A percentile compares a stretch with the other conserved stretches of the same genome.
Conservation (phyloP, 2,797 vertebrate genomes). For the Microchirus variegatus region DNA sequence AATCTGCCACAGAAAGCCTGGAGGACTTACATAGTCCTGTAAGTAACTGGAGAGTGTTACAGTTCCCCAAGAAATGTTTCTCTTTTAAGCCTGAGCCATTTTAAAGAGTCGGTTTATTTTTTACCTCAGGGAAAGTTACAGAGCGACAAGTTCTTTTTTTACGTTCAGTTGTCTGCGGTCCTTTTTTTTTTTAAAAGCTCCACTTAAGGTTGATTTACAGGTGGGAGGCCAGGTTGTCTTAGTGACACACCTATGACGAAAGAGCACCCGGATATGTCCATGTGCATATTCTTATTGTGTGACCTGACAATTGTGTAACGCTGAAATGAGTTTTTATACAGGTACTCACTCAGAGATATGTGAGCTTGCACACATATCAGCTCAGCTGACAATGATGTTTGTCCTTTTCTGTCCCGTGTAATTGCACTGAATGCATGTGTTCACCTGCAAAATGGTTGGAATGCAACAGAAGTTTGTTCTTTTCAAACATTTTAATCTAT, state of each 20-base stretch:
- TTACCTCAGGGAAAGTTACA: conserved; percentile 50
- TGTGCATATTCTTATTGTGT: neutral
- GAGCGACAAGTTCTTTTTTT: neutral
- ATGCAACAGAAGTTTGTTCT: neutral
- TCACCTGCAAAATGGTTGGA: neutral
- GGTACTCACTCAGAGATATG: no score
- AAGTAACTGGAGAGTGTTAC: neutral
- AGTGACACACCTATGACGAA: neutral
- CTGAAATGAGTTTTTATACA: neutral
- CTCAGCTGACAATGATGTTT: neutral
- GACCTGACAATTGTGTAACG: neutral
- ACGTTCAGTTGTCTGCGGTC: neutral
- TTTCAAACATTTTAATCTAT: neutral
- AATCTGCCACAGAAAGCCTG: neutral
- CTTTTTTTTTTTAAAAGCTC: conserved; percentile 1
- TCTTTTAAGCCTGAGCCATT: conserved; percentile 23
- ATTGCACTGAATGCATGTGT: conserved; percentile 25
- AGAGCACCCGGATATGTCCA: no score
- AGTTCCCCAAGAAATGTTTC: conserved; percentile 9
- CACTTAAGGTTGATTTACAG: neutral
- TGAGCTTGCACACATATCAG: neutral
- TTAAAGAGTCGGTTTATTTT: neutral
- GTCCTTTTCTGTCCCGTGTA: neutral
- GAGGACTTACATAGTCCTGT: conserved; percentile 11
- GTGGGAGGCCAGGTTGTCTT: neutral